Evolutionary conservation across 2,797 vertebrate species (phyloP).

Genomic region (Streptopelia turtur): DNA sequence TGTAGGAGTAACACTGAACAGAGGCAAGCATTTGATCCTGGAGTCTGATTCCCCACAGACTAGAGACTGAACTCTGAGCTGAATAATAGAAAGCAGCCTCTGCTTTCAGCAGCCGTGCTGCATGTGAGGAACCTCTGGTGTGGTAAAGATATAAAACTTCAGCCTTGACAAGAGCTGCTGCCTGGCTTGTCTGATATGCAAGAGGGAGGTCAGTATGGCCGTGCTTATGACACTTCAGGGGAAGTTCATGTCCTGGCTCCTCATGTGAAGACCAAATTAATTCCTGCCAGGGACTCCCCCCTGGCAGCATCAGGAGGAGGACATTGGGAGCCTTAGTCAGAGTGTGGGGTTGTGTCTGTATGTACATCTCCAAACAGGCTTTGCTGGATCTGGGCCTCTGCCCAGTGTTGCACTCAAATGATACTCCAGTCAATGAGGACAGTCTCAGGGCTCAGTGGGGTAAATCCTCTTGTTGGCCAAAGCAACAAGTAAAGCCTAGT

Average conservation of each 20-base stretch:
- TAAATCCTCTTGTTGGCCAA: not conserved
- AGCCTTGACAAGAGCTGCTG: not conserved
- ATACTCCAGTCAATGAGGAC: not conserved
- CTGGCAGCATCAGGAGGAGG: not conserved
- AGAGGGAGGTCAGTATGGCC: accelerated
- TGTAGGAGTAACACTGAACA: not conserved
- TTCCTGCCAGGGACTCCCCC: not conserved
- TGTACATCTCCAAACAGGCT: accelerated
- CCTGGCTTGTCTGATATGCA: not conserved
- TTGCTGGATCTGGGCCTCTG: not conserved
- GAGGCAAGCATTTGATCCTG: not conserved
- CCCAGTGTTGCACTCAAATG: accelerated
- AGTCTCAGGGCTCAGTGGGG: not conserved
- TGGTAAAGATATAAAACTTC: not conserved
- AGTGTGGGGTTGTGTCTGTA: accelerated
- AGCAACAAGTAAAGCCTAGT: not conserved
- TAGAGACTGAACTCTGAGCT: not conserved
- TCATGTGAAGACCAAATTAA: not conserved
- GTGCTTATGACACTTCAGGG: accelerated
- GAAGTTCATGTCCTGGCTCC: accelerated
- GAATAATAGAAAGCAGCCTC: conserved; percentile 9
- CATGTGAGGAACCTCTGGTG: not conserved
- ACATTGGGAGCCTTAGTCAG: accelerated
- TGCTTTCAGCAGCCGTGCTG: not conserved
- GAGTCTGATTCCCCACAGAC: not conserved